Percentiles rank a stretch among this genome's conserved stretches.
phyloP scores from a whole-genome alignment of 2,888 invertebrate species.

The Strigamia maritima region DNA sequence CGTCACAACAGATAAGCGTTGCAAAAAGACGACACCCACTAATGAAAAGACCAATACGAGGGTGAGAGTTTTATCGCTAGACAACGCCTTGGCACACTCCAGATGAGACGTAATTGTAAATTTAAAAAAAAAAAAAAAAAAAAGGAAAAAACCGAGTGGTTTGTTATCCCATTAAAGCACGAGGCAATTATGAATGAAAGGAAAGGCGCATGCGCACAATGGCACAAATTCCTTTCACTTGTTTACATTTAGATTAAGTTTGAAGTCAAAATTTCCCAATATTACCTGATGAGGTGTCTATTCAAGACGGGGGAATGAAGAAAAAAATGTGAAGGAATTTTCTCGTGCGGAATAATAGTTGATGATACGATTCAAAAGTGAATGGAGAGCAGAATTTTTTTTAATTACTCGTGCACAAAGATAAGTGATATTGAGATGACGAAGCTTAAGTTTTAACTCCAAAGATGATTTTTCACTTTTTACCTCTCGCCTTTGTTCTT shows the following conservation, averaged over 20 bases:
- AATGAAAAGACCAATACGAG: constrained; percentile 4
- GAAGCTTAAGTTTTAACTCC: constrained; percentile 4
- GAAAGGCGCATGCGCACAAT: background rate
- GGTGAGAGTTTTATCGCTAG: constrained; percentile 4
- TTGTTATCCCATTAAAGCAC: constrained; percentile 4
- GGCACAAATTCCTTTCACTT: background rate
- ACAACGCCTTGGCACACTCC: constrained; percentile 4
- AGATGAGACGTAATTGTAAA: constrained; percentile 4
- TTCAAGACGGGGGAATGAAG: background rate
- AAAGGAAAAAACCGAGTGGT: background rate
- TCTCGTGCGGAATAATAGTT: background rate
- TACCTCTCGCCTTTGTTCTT: background rate
- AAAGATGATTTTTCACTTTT: constrained; percentile 4
- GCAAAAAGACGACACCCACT: constrained; percentile 4
- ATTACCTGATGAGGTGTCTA: constrained; percentile 4
- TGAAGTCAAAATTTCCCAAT: constrained; percentile 4
- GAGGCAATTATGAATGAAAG: constrained; percentile 4
- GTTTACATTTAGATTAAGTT: constrained; percentile 4
- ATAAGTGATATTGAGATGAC: background rate
- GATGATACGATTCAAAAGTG: background rate
- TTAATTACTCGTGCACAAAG: background rate
- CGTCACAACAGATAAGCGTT: constrained; percentile 4
- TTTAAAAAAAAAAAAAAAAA: background rate
- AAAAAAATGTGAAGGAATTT: background rate
- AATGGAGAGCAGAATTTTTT: background rate